Evolutionary conservation across 2,888 invertebrate species (phyloP).

Genomic region (Toxonevra muliebris): DNA sequence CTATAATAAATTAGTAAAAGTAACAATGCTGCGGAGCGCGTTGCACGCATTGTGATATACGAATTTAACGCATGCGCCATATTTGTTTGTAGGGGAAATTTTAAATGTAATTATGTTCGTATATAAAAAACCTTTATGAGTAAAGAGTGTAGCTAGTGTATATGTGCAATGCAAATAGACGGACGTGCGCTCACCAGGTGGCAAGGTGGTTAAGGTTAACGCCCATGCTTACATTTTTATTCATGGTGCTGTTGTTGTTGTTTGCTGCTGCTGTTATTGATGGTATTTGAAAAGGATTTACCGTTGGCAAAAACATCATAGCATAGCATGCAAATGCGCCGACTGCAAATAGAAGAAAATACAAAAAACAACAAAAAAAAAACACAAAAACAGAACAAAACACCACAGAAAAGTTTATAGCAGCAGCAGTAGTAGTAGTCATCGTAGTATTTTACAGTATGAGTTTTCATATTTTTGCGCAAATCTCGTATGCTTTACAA

Average conservation of each 20-base stretch:
- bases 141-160: conserved; percentile 11
- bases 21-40: too few species aligned
- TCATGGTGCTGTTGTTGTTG: conserved; percentile 20
- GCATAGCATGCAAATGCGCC: too few species aligned
- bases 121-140: background rate
- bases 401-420: conserved; percentile 1
- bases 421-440: too few species aligned
- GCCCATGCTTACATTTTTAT: conserved; percentile 33
- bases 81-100: conserved; percentile 14
- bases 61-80: conserved; percentile 19
- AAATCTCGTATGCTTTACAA: background rate
- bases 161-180: background rate
- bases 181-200: conserved; percentile 6
- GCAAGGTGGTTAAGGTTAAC: conserved; percentile 32
- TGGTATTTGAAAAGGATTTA: background rate
- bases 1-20: too few species aligned
- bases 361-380: background rate
- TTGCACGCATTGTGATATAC: too few species aligned
- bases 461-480: conserved; percentile 1
- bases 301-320: background rate
- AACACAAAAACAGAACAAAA: conserved; percentile 3
- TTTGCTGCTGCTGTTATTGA: background rate
- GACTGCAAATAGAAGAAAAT: too few species aligned
- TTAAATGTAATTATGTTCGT: background rate
- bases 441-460: background rate